Evolutionary conservation across 1,140 invertebrate genomes (phyloP), one percentile per base, ranked within the genome.

Genomic region (Agraylea sexmaculata): DNA sequence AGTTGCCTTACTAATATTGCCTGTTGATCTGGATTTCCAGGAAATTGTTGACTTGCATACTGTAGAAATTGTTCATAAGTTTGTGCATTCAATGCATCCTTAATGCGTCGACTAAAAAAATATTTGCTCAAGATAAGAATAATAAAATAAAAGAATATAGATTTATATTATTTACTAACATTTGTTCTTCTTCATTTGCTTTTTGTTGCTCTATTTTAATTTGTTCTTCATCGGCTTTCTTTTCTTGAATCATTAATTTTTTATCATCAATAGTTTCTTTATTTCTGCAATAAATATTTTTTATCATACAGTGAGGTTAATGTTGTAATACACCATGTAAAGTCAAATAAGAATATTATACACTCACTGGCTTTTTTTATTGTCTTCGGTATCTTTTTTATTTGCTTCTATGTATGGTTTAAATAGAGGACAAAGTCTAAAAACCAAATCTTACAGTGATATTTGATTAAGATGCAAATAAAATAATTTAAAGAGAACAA

Each of bases 21-120:
- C 74, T 97, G 94, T 70, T 95, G 86, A 51, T 94, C 87, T 6
- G 82, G 81, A 65, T 73, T 74, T 10, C 84, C 87, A 7, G 94
- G 93, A 63, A 82, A 94, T 55, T 97, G 94, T 56, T 97, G 90
- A 50, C 94, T 84, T 1, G 93, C 90, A 62, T 98, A 98, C 32
- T 81, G 74, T 53, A 68, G 54, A 58, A 98, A 99, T 60, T 96
- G 90, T 42, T 80, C 74, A 60, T 84, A 93, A 0, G 94, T 98
- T 66, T 98, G 94, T 53, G 89, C 83, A 64, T 98, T 98, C 5
- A 99, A 65, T 10, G 90, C 91, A 57, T 95, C 88, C 67, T 97
- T 87, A 54, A 99, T 89, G 57, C 89, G 81, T 54, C 82, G 70
- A 52, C 73, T 87, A 59, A 51, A 68, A 27, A 27, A 27, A 27